Base-by-base conservation (phyloP, 1,140 invertebrate species). In the Leptinotarsa lineolata region DNA sequence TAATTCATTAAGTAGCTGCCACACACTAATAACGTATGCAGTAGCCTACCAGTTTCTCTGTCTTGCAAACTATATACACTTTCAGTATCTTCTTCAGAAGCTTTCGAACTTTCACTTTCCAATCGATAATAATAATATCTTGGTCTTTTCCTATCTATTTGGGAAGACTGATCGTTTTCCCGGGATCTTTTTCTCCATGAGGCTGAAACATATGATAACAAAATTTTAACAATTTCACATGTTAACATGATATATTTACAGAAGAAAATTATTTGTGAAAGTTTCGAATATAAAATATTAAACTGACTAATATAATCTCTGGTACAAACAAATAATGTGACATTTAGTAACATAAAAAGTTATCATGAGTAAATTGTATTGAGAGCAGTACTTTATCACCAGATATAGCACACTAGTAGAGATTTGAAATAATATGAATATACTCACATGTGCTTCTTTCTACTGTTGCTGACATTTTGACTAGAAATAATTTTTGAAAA, bases 61-160 rank as follows among this genome's bases (percentile, higher is more conserved):
- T 74, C 82, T 73, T 84, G 83, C 15, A 84, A 63, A 68, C 83
- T 84, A 68, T 81, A 73, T 8, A 84, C 75, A 75, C 82, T 83
- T 75, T 84, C 83, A 13, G 81, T 82, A 65, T 80, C 81, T 58
- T 82, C 81, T 63, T 80, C 80, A 4, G 81, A 82, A 1, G 71
- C 70, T 44, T 67, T 70, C 1, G 81, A 81, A 70, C 82, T 84
- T 74, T 84, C 82, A 66, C 81, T 82, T 68, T 80, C 81, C 66
- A 83, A 71, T 13, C 78, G 74, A 60, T 76, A 78, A 48, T 77
- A 77, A 45, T 75, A 75, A 21, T 30, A 21, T 30, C 75, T 73
- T 2, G 77, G 76, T n/a, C 66, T 68, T 72, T 78, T 80, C 21
- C 68, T n/a, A 12, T 79, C 75, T 21, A 71, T 73, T 64, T 20